Evolutionary conservation across 2,113 vertebrate species (phyloP), one percentile per base, ranked within the genome.

Genomic region (Solea solea): DNA sequence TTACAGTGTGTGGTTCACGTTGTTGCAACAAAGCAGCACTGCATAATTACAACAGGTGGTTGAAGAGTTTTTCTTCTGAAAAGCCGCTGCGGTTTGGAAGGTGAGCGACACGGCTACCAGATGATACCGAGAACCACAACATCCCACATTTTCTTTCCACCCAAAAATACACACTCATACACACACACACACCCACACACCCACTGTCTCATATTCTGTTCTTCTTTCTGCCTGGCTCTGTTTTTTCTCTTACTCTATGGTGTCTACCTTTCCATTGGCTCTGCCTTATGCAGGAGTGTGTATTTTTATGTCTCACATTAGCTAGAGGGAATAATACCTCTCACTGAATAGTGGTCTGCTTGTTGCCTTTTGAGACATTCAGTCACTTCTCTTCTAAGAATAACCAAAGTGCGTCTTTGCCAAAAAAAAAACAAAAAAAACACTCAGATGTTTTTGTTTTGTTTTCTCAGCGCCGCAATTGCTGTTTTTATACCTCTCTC

Each of bases 351-450:
- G 78, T 75, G 88, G 90, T 88, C 89, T 91, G 75, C 81, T 86
- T 72, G 64, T 63, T 82, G 52, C 80, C 80, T 85, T 92, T 84
- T 93, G 90, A 94, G 91, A 93, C 91, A 88, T 93, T 93, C 90
- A 92, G 91, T 93, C 92, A 93, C 89, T 91, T 69, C 86, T 90
- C 83, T 82, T 90, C 85, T 90, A 91, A 92, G 89, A 93, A 92
- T 92, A 90, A 88, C 83, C 79, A 78, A 73, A 63, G 64, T 28
- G 56, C 75, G 63, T 62, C 50, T 79, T 74, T 79, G 91, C 88
- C 87, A 34, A 34, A 34, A 34, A 34, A 34, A 34, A 34, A 34
- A 21, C 1, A 90, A 85, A 76, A 76, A 71, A 45, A 63, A 82
- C 69, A 78, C 59, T 69, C 51, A 40, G 41, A 52, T 34, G 34